Base-by-base conservation (phyloP, 2,113 vertebrate genomes). In the Python bivittatus region DNA sequence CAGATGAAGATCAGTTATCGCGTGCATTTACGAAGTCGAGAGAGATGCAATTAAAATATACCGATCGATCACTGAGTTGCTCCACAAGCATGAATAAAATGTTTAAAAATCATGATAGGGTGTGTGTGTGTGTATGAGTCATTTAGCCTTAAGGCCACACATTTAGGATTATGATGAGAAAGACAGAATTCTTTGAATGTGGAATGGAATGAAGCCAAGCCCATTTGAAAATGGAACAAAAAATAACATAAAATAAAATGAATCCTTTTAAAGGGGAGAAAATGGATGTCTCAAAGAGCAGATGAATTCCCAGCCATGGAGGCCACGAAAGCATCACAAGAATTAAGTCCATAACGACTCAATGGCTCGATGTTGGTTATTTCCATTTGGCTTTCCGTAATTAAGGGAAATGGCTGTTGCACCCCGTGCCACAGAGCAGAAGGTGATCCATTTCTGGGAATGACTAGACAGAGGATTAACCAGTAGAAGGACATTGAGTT, bases 281-380 rank as follows among this genome's bases (percentile, higher is more conserved):
- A 52, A 27, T 15, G 38, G 53, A 54, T 6, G 10, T 58, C 53
- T 86, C 33, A 6, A 1, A n/a, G 15, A 38, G 48, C 44, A 68
- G 91, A 92, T 92, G 84, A 96, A 96, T 96, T 95, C 95, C 91
- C 94, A 95, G 92, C 96, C 94, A 92, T 93, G 95, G 92, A 95
- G 91, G 94, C 92, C 0, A 0, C 79, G 84, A 96, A 96, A 97
- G 95, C 84, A 57, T 38, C 9, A 68, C 22, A 85, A 91, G 95
- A 96, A 95, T 91, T 94, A 95, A 96, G 93, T 88, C 61, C 89
- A 93, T 92, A 94, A 96, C 95, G 87, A 84, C 92, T 86, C 88
- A 0, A 0, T 94, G 94, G 94, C 95, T 96, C 90, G 56, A 79
- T 91, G 87, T 89, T 91, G 95, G 95, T 96, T 96, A 96, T 94